Percentiles rank a stretch among this genome's conserved stretches.
phyloP scores from a whole-genome alignment of 2,888 invertebrate species.

The Parnassius mnemosyne region DNA sequence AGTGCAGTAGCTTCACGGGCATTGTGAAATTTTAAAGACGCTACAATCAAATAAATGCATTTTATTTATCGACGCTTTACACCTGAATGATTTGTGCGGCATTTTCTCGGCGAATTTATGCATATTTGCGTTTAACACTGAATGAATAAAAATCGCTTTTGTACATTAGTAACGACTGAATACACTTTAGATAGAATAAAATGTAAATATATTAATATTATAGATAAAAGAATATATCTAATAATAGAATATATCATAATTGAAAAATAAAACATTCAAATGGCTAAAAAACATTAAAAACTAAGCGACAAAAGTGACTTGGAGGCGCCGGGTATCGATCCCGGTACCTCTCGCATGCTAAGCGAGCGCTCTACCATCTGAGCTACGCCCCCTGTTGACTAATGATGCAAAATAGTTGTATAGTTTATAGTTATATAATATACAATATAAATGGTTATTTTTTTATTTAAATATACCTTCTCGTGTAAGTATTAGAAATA shows the following conservation, averaged over 20 bases:
- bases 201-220: no score
- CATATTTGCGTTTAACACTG: constrained; percentile 1
- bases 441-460: no score
- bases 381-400: constrained; percentile 70
- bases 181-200: constrained; percentile 1
- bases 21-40: constrained; percentile 3
- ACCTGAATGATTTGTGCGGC: constrained; percentile 13
- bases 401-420: no score
- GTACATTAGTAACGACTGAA: constrained; percentile 10
- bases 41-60: neutral
- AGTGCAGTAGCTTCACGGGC: neutral
- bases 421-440: no score
- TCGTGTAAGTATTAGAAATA: no score
- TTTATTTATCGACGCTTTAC: constrained; percentile 12
- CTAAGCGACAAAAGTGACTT: constrained; percentile 32
- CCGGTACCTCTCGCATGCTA: constrained; percentile 81
- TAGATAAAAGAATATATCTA: no score
- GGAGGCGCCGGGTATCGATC: constrained; percentile 81
- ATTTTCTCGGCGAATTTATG: constrained; percentile 11
- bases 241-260: neutral
- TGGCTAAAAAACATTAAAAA: neutral
- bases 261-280: neutral
- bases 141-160: constrained; percentile 12
- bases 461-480: no score
- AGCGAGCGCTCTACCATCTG: constrained; percentile 81